Conservation (phyloP, 2,113 vertebrate species). For the Agapornis roseicollis region DNA sequence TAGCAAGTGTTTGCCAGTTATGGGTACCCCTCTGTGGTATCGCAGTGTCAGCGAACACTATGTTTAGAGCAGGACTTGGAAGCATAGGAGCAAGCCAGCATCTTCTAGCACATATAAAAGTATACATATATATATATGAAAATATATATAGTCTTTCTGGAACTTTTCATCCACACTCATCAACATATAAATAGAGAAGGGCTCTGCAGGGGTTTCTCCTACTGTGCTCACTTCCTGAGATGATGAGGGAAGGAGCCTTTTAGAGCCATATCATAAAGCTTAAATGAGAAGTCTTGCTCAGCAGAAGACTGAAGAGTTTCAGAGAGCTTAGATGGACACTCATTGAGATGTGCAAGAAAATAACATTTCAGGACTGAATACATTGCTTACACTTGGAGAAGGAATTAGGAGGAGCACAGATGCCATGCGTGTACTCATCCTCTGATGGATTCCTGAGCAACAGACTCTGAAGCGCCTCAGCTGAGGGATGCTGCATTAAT, state of each 20-base stretch:
- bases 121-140: not conserved
- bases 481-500: not conserved
- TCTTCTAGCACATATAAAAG: not conserved
- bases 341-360: not conserved
- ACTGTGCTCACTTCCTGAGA: not conserved
- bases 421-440: not conserved
- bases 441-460: not conserved
- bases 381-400: not conserved
- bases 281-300: not conserved
- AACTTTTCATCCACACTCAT: not conserved
- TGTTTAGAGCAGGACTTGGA: not conserved
- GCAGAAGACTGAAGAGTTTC: not conserved
- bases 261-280: not conserved
- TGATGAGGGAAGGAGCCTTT: not conserved
- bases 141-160: not conserved
- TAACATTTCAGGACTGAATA: not conserved
- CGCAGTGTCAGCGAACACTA: fast-evolving
- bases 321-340: not conserved
- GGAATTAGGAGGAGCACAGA: not conserved
- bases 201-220: not conserved
- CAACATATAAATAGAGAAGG: not conserved
- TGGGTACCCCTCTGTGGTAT: fast-evolving
- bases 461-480: not conserved
- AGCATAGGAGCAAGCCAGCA: not conserved
- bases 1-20: not conserved